phyloP scores from a whole-genome alignment of 2,113 vertebrate genomes.

The Balaenoptera acutorostrata region DNA sequence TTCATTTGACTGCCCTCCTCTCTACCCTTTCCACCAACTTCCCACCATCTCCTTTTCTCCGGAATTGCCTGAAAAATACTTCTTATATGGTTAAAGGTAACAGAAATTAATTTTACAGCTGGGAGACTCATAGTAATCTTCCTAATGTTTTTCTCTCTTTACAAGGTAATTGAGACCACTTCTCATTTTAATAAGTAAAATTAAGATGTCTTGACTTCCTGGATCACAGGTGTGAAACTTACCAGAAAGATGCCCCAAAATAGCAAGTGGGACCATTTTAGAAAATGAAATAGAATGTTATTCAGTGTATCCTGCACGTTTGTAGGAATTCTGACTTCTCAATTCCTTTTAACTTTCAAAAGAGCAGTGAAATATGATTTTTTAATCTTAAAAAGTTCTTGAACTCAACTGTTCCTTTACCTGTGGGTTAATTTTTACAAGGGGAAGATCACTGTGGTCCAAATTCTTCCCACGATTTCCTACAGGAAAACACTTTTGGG shows the following conservation, averaged over 20 bases:
- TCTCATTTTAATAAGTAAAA: conserved; percentile 63
- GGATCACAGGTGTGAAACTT: conserved; percentile 51
- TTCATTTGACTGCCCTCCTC: conserved; percentile 42
- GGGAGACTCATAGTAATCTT: neutral
- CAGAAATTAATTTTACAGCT: conserved; percentile 58
- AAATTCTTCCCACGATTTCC: neutral
- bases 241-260: conserved; percentile 42
- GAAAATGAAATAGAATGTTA: conserved; percentile 1
- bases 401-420: neutral
- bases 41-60: conserved; percentile 40
- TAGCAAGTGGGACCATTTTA: neutral
- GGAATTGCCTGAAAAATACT: conserved; percentile 63
- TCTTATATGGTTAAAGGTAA: conserved; percentile 67
- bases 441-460: neutral
- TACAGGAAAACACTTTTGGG: neutral
- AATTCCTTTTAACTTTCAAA: neutral
- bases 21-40: neutral
- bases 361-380: neutral
- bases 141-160: conserved; percentile 15
- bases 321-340: neutral
- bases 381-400: neutral
- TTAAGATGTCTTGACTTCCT: conserved; percentile 46
- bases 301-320: neutral
- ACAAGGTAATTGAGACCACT: conserved; percentile 30
- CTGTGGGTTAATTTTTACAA: conserved; percentile 1